A percentile compares a stretch with the other conserved stretches of the same genome.
phyloP scores from a whole-genome alignment of 2,888 invertebrate genomes.

The Julus scanicus region DNA sequence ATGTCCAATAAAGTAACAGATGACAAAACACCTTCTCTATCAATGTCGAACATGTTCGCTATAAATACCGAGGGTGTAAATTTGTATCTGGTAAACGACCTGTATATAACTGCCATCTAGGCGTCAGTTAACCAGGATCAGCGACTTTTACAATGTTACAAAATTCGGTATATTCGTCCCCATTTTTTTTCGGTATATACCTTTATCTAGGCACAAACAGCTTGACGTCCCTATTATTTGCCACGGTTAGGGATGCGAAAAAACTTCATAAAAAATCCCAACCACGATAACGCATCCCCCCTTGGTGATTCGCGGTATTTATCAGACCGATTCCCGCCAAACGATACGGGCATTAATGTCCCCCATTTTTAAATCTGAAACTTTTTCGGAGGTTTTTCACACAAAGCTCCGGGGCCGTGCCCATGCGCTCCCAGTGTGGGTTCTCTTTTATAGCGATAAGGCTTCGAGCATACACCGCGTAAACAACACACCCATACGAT shows the following conservation, averaged over 20 bases:
- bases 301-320: neutral
- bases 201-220: neutral
- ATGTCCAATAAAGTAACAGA: too few species aligned
- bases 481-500: neutral
- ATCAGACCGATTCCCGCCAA: neutral
- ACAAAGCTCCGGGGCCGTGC: neutral
- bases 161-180: neutral
- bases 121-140: neutral
- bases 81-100: too few species aligned
- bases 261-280: neutral
- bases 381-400: slow-evolving; percentile 18
- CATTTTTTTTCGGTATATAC: neutral
- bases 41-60: too few species aligned
- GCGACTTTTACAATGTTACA: neutral
- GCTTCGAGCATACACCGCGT: neutral
- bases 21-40: too few species aligned
- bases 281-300: neutral
- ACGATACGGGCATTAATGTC: slow-evolving; percentile 24
- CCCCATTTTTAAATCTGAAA: neutral
- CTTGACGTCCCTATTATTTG: slow-evolving; percentile 31
- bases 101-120: neutral
- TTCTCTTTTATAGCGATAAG: neutral
- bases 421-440: neutral
- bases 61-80: too few species aligned
- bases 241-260: neutral